A percentile compares a stretch with the other conserved stretches of the same genome.
Conservation (phyloP, 2,113 vertebrate genomes). For the Thymallus thymallus region DNA sequence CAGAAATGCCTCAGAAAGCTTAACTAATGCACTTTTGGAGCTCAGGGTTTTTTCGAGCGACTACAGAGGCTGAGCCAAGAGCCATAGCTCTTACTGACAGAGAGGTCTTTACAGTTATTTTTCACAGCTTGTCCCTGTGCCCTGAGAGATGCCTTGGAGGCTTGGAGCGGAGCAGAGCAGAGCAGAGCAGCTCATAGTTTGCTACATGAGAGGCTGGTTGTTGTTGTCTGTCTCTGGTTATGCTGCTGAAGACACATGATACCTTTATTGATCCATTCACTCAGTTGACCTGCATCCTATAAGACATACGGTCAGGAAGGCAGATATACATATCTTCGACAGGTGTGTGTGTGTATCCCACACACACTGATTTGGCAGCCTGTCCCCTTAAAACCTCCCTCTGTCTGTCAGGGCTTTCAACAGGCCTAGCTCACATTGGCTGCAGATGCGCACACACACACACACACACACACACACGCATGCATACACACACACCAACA, state of each 20-base stretch:
- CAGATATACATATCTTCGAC: slow-evolving; percentile 50
- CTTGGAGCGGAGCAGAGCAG: slow-evolving; percentile 32
- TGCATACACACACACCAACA: background rate
- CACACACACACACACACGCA: background rate
- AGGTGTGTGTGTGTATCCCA: slow-evolving; percentile 40
- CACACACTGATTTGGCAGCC: slow-evolving; percentile 26
- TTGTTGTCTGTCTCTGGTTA: slow-evolving; percentile 48
- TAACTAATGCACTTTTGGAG: slow-evolving; percentile 67
- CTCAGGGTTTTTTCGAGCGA: slow-evolving; percentile 46
- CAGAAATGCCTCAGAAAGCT: slow-evolving; percentile 63
- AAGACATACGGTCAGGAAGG: slow-evolving; percentile 59
- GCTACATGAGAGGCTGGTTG: slow-evolving; percentile 49
- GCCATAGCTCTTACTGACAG: slow-evolving; percentile 70
- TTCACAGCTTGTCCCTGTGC: slow-evolving; percentile 56
- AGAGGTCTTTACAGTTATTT: slow-evolving; percentile 70
- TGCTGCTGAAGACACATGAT: slow-evolving; percentile 56
- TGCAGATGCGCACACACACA: slow-evolving; percentile 37
- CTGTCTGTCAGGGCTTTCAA: slow-evolving; percentile 55
- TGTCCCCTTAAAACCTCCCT: slow-evolving; percentile 62
- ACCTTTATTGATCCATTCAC: slow-evolving; percentile 58
- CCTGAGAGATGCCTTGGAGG: slow-evolving; percentile 35
- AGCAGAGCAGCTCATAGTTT: slow-evolving; percentile 26
- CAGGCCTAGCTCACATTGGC: slow-evolving; percentile 55
- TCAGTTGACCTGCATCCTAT: slow-evolving; percentile 62
- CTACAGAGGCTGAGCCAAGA: slow-evolving; percentile 61